Conservation (phyloP, 2,797 vertebrate species). For the Erithacus rubecula region DNA sequence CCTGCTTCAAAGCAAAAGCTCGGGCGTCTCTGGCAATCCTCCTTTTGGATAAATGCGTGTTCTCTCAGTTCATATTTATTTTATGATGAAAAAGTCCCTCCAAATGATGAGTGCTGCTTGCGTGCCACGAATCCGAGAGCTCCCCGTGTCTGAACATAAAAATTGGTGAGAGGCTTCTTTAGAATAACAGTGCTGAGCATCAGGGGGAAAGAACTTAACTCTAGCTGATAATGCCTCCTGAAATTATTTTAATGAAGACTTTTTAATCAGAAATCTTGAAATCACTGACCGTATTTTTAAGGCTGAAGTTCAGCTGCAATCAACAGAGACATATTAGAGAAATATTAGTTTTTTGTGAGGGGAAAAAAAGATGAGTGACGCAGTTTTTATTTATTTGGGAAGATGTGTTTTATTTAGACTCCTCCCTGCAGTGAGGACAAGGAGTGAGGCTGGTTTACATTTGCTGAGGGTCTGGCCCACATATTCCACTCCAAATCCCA, state of each 20-base stretch:
- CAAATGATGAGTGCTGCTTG: neutral
- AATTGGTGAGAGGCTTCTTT: neutral
- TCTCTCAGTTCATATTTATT: neutral
- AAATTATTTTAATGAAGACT: neutral
- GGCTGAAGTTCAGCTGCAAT: neutral
- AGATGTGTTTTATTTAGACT: neutral
- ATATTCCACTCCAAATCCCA: neutral
- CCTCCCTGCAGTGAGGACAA: neutral
- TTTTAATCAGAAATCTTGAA: neutral
- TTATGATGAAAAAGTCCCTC: neutral
- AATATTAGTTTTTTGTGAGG: neutral
- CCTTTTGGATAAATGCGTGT: neutral
- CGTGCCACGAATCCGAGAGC: neutral
- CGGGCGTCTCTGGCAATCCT: neutral
- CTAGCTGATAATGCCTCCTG: neutral
- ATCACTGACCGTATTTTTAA: neutral
- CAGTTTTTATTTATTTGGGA: neutral
- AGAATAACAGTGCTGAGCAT: neutral
- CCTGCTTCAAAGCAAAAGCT: neutral
- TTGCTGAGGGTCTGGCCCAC: neutral
- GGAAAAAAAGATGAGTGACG: neutral
- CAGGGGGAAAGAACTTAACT: neutral
- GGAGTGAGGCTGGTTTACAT: neutral
- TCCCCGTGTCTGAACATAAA: neutral
- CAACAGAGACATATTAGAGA: neutral